Evolutionary conservation across 2,113 vertebrate genomes (phyloP), one percentile per base, ranked within the genome.

Genomic region (Malurus melanocephalus): DNA sequence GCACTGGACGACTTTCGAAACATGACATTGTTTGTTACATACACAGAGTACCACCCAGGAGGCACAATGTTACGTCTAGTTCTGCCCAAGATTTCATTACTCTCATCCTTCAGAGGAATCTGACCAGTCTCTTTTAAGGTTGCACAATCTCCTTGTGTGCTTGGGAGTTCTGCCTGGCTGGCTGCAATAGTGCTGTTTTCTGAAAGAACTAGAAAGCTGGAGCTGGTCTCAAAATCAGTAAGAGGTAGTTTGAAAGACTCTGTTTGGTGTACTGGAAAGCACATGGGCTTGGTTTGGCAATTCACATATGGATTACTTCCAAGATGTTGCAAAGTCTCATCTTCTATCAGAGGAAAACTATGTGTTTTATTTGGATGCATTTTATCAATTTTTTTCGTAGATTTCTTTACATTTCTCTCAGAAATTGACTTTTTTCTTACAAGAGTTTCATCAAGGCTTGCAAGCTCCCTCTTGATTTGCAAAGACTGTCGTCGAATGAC

Each of bases 391-490:
- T 72, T 93, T 87, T 82, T 93, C 43, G 89, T 51, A 68, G 92
- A 69, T 88, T 97, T 98, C 84, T 86, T 98, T 24, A 90, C 62
- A 87, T 80, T 97, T 95, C 97, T 99, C 76, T 97, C 96, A 77
- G 84, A 96, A 68, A 89, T 35, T 18, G 92, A 76, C 53, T 94
- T 98, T 94, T 95, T 98, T 60, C 94, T 98, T 56, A 95, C 93
- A 89, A 95, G 97, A 30, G 95, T 97, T 80, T 95, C 97, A 93
- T 98, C 97, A 79, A 99, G 95, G 95, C 95, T 98, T 79, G 98
- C 98, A 88, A 99, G 96, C 73, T 99, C 97, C 56, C 98, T 97
- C 95, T 99, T 99, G 80, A 98, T 98, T 95, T 99, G 97, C 93
- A 99, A 95, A 76, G 97, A 97, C 55, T 98, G 98, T 56, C 98